Percentiles rank a stretch among this genome's conserved stretches.
These are phyloP conservation scores for Bursaphelenchus okinawaensis DNA, from an alignment of 2,888 invertebrate genomes.

Conservation along the genomic window DNA sequence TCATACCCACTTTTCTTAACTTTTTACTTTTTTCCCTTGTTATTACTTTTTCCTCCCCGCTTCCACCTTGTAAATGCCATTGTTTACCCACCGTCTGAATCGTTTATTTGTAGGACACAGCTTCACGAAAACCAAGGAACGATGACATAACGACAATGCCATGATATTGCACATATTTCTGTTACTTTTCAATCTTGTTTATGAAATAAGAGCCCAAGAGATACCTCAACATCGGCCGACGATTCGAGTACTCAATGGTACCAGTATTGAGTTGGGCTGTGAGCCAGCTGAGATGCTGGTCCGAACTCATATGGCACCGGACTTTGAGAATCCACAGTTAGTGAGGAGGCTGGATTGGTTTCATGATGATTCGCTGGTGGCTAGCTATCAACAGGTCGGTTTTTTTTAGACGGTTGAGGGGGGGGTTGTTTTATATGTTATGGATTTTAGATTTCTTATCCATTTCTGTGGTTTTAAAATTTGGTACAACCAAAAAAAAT, in stretches of 20 bases:
- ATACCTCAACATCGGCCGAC: neutral
- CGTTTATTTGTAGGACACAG: no score
- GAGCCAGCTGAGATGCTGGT: conserved; percentile 47
- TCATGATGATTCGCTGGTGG: conserved; percentile 49
- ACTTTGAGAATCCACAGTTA: conserved; percentile 54
- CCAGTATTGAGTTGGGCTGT: conserved; percentile 37
- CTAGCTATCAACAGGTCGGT: conserved; percentile 47
- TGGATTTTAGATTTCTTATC: conserved; percentile 10
- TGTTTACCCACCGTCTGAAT: no score
- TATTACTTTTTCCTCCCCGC: no score
- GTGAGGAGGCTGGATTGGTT: conserved; percentile 55
- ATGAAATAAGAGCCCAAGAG: neutral
- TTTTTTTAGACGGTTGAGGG: neutral
- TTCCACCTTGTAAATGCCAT: no score
- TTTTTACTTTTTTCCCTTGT: no score
- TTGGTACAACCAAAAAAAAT: no score
- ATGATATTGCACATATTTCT: neutral
- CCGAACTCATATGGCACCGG: conserved; percentile 56
- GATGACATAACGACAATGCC: neutral
- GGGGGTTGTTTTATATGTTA: neutral
- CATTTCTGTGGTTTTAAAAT: no score
- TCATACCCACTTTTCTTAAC: no score
- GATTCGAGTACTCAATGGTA: conserved; percentile 25
- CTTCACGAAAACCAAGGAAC: no score
- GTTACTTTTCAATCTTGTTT: neutral